phyloP scores from a whole-genome alignment of 1,140 invertebrate species.

The Theocolax elegans region DNA sequence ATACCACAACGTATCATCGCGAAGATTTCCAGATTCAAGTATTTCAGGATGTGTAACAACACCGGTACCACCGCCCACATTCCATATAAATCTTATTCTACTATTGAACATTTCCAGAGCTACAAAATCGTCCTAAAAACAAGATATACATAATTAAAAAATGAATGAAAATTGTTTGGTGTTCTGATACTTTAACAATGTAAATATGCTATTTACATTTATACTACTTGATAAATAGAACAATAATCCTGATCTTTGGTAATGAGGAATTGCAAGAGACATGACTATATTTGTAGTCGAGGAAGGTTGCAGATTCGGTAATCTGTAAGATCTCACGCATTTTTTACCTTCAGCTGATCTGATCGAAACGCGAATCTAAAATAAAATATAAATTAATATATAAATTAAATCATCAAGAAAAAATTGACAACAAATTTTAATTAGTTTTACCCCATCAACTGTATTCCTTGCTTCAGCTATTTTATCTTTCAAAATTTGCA shows the following conservation, averaged over 20 bases:
- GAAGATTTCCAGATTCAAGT: constrained; percentile 68
- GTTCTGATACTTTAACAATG: background rate
- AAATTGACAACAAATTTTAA: background rate
- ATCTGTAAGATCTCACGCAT: constrained; percentile 81
- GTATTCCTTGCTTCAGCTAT: constrained; percentile 83
- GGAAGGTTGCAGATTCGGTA: constrained; percentile 72
- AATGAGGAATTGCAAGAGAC: constrained; percentile 73
- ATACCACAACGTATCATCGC: constrained; percentile 79
- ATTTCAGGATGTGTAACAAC: constrained; percentile 74
- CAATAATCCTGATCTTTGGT: constrained; percentile 73
- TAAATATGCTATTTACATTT: constrained; percentile 60
- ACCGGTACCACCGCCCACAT: constrained; percentile 77
- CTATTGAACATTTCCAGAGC: constrained; percentile 82
- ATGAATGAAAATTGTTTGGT: background rate
- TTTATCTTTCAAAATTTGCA: constrained; percentile 77
- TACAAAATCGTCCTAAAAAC: constrained; percentile 75
- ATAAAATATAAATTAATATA: constrained; percentile 31
- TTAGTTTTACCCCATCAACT: constrained; percentile 78
- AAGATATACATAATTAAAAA: background rate
- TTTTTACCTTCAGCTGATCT: constrained; percentile 70
- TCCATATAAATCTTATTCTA: constrained; percentile 81
- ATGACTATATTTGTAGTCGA: constrained; percentile 78
- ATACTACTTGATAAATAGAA: constrained; percentile 75
- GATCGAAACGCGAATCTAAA: constrained; percentile 84
- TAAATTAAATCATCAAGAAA: background rate